These are phyloP conservation scores for Catharus bicknelli DNA, from an alignment of 2,113 vertebrate genomes.

Conservation along the genomic window DNA sequence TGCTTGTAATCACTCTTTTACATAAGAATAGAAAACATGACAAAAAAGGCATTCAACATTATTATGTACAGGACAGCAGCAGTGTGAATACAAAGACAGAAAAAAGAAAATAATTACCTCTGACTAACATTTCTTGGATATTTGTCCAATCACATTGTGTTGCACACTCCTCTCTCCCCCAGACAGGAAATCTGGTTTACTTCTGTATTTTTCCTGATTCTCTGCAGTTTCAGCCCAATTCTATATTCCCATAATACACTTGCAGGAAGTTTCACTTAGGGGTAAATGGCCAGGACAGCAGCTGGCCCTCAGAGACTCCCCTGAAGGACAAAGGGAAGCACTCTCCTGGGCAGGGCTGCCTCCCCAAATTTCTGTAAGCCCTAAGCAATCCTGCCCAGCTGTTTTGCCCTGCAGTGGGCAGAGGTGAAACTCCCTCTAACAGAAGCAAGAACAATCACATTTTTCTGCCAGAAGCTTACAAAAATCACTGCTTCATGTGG, in stretches of 20 bases:
- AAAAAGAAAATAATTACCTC: not conserved
- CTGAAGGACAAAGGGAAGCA: not conserved
- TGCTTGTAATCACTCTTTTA: not conserved
- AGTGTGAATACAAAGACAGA: not conserved
- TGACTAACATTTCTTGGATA: not conserved
- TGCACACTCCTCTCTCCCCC: not conserved
- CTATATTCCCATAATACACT: not conserved
- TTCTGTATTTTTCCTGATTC: not conserved
- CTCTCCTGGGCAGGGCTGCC: not conserved
- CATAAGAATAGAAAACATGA: not conserved
- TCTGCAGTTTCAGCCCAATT: not conserved
- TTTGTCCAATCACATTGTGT: not conserved
- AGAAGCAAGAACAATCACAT: not conserved
- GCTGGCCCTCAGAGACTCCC: not conserved
- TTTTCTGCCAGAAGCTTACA: not conserved
- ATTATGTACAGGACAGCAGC: not conserved
- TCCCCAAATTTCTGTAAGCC: not conserved
- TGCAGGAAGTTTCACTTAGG: not conserved
- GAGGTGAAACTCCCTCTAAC: not conserved
- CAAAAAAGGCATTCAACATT: not conserved
- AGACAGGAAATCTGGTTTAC: not conserved
- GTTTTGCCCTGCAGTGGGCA: not conserved
- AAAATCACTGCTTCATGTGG: not conserved
- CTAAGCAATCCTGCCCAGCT: not conserved
- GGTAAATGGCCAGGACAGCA: not conserved